Evolutionary conservation across 1,140 invertebrate species (phyloP), one percentile per base, ranked within the genome.

Genomic region (Ladona fulva): DNA sequence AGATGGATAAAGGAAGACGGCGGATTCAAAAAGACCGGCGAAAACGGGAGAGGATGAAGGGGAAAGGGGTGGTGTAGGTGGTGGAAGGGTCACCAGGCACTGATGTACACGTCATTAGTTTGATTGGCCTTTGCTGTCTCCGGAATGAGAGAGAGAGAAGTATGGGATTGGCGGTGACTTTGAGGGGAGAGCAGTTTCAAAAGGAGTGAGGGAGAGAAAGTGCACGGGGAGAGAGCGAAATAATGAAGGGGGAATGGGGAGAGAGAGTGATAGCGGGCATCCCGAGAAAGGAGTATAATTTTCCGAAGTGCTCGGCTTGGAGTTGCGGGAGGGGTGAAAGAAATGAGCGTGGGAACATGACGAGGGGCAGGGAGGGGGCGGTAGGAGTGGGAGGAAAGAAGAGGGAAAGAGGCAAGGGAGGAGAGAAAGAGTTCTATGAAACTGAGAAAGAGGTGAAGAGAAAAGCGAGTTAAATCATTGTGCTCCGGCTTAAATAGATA

Each of bases 91-190:
- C 52, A 66, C 44, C 10, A 52, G 44, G 44, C 44, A 52, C 52
- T 66, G 52, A 66, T 66, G 52, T 66, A 66, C 52, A 66, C 52
- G 52, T 66, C 52, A 66, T 66, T 66, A 66, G 52, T 66, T 66
- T 66, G 52, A 66, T 66, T 66, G 52, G 52, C 52, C 52, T 66
- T 66, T 66, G 52, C 52, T 66, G 52, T 66, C 3, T 3, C 14
- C n/a, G 52, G 52, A 3, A 52, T 52, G 44, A 52, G 44, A 19
- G 44, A 3, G 52, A 66, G 52, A 66, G 52, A 66, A 22, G 52
- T 22, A 66, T 16, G 52, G 52, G 52, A 66, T 22, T 16, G 52
- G n/a, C 52, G 52, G 52, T 66, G 52, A 37, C 29, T 37, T 37
- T 37, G 52, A 66, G 16, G 52, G 52, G 52, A 22, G 19, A 19